Percentiles rank a stretch among this genome's conserved stretches.
Evolutionary conservation across 2,797 vertebrate genomes (phyloP).

Genomic region (Micropoecilia bifurca): DNA sequence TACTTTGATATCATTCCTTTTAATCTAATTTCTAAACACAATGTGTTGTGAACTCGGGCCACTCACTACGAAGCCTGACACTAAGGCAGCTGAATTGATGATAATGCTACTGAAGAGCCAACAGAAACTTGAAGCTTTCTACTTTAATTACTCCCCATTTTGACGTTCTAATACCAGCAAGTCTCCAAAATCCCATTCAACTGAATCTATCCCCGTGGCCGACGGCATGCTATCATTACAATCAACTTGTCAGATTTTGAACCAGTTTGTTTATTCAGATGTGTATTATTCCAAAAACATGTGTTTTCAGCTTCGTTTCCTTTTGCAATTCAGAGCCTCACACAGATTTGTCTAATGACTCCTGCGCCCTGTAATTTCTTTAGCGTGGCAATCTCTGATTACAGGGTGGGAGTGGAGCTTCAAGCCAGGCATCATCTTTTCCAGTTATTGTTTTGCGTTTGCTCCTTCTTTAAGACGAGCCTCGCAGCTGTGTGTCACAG

Average conservation of each 20-base stretch:
- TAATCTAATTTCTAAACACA: slow-evolving; percentile 10
- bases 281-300: slow-evolving; percentile 69
- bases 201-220: slow-evolving; percentile 42
- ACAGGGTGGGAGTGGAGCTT: slow-evolving; percentile 73
- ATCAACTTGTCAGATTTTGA: slow-evolving; percentile 75
- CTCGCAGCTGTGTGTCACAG: slow-evolving; percentile 72
- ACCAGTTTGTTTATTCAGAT: slow-evolving; percentile 70
- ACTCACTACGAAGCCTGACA: slow-evolving; percentile 19
- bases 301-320: slow-evolving; percentile 76
- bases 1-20: slow-evolving; percentile 1
- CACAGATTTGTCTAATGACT: slow-evolving; percentile 69
- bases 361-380: slow-evolving; percentile 81
- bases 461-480: slow-evolving; percentile 50
- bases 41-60: slow-evolving; percentile 8
- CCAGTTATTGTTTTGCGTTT: slow-evolving; percentile 74
- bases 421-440: slow-evolving; percentile 71
- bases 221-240: slow-evolving; percentile 65
- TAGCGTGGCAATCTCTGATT: slow-evolving; percentile 79
- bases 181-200: slow-evolving; percentile 42
- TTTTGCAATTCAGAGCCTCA: slow-evolving; percentile 43
- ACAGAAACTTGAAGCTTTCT: slow-evolving; percentile 44
- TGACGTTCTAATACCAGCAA: slow-evolving; percentile 43
- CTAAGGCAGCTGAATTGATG: slow-evolving; percentile 27
- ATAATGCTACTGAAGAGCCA: slow-evolving; percentile 44
- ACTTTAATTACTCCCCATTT: slow-evolving; percentile 68